These are phyloP conservation scores for Drosophila pandora DNA, from an alignment of 1,140 invertebrate genomes.

Conservation along the genomic window DNA sequence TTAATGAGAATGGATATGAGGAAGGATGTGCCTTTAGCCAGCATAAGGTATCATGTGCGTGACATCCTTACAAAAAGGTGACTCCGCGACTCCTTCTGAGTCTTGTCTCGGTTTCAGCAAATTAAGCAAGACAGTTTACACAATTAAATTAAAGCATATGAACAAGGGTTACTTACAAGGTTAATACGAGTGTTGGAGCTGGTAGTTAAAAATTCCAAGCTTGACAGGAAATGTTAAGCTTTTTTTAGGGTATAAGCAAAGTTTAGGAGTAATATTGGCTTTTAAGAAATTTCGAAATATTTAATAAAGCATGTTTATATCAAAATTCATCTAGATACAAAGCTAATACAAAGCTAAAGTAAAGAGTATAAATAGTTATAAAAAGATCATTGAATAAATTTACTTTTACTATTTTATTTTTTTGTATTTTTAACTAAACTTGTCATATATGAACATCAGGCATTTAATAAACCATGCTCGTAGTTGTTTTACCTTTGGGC, in stretches of 20 bases:
- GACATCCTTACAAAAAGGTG: not conserved
- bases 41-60: slow-evolving; percentile 26
- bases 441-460: not conserved
- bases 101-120: slow-evolving; percentile 9
- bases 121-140: slow-evolving; percentile 12
- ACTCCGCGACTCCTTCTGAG: not conserved
- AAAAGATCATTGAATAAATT: not conserved
- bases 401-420: not conserved
- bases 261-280: no score
- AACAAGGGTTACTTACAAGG: not conserved
- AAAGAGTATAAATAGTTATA: not conserved
- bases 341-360: slow-evolving; percentile 3
- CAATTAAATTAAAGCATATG: slow-evolving; percentile 17
- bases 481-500: slow-evolving; percentile 64
- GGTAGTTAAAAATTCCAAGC: not conserved
- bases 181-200: slow-evolving; percentile 9
- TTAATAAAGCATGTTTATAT: no score
- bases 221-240: no score
- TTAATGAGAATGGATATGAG: slow-evolving; percentile 58
- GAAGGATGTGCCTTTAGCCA: not conserved
- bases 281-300: no score
- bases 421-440: not conserved
- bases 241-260: no score
- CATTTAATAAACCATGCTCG: not conserved
- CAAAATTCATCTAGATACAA: no score